Percentiles rank a stretch among this genome's conserved stretches.
These are phyloP conservation scores for Thunnus thynnus DNA, from an alignment of 2,113 vertebrate species.

Conservation along the genomic window DNA sequence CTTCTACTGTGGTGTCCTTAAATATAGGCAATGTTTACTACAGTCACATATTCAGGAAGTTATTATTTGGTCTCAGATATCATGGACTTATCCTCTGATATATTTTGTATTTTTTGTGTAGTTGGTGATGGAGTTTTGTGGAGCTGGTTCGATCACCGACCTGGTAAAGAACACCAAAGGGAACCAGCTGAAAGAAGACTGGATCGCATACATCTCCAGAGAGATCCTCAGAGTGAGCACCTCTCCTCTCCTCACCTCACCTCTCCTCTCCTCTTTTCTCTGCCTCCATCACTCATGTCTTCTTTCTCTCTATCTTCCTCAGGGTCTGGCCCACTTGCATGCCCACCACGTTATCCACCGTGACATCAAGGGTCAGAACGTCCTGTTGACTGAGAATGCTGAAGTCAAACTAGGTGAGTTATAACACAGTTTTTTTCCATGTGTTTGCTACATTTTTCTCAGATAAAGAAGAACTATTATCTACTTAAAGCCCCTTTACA, in stretches of 20 bases:
- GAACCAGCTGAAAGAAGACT: constrained; percentile 86
- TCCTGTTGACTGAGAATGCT: constrained; percentile 80
- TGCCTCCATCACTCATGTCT: not conserved
- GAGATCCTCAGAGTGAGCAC: constrained; percentile 83
- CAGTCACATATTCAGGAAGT: no score
- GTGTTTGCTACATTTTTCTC: no score
- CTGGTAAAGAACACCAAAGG: constrained; percentile 87
- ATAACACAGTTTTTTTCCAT: no score
- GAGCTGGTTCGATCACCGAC: constrained; percentile 85
- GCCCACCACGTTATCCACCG: constrained; percentile 84
- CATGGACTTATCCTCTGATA: not conserved
- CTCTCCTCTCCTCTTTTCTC: not conserved
- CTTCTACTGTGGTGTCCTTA: not conserved
- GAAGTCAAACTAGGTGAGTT: constrained; percentile 81
- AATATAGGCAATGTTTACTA: not conserved
- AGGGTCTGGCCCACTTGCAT: constrained; percentile 88
- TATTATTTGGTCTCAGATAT: not conserved
- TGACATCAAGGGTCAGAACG: constrained; percentile 84
- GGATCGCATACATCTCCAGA: constrained; percentile 86
- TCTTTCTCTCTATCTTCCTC: constrained; percentile 32
- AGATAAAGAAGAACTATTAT: no score
- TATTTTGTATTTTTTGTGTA: constrained; percentile 33
- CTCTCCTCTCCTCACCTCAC: not conserved
- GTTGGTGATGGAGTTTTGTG: constrained; percentile 87
- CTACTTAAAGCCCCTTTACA: no score